Evolutionary conservation across 1,140 invertebrate species (phyloP), one percentile per base, ranked within the genome.

Genomic region (Brachionus angularis): DNA sequence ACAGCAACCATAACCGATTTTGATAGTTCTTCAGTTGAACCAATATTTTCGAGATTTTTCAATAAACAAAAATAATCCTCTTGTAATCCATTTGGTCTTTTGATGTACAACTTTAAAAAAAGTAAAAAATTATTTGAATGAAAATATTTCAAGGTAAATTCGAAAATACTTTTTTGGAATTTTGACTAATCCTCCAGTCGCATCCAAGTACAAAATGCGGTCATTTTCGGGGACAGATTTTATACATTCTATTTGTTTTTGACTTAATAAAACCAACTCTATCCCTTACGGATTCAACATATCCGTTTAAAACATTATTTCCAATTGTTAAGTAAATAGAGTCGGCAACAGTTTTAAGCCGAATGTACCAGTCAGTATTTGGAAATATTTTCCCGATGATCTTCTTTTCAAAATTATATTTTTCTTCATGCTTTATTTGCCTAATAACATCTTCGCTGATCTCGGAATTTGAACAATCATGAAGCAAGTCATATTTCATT

Each of bases 341-440:
- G 31, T 52, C 49, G 25, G 49, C 49, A 10, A 52, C 21, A 29
- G 49, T 7, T 52, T 52, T 52, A 8, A 52, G 31, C 10, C 49
- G 49, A 52, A 52, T 52, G 16, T 52, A 52, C 49, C 49, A 52
- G 31, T 52, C 49, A 10, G 49, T 29, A 52, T 52, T 52, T 52
- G 49, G 27, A 23, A 52, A 29, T 29, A 52, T 29, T 10, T 31
- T 29, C 1, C 27, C 29, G 12, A 29, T 53, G 12, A 53, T 16
- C 33, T 53, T 53, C 18, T 53, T 53, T 33, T 53, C 50, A 53
- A 53, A 53, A 53, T 53, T 29, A 53, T 53, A 53, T 53, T 53
- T 53, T 18, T 53, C 7, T 33, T 53, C 50, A 33, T 53, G 18
- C 33, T 53, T 53, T 31, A 53, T 53, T 5, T 31, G 27, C 33